Evolutionary conservation across 1,140 invertebrate species (phyloP).

Genomic region (Theocolax elegans): DNA sequence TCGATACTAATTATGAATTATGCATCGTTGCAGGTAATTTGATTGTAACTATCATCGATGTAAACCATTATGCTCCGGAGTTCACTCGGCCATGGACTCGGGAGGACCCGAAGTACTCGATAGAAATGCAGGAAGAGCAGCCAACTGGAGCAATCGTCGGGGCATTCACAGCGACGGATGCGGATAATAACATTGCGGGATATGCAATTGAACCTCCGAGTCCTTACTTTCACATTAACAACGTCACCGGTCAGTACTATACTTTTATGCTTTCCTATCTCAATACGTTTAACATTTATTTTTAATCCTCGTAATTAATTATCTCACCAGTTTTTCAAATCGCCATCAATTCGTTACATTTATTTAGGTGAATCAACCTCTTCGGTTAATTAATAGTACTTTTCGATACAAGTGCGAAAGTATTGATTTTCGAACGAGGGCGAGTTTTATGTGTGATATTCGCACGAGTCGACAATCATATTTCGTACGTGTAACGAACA

Average conservation of each 20-base stretch:
- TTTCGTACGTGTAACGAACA: too few relatives aligned
- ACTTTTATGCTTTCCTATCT: neutral
- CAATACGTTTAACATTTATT: too few relatives aligned
- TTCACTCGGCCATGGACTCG: constrained; percentile 80
- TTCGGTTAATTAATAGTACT: too few relatives aligned
- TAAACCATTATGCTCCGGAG: constrained; percentile 74
- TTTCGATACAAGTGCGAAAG: too few relatives aligned
- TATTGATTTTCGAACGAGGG: too few relatives aligned
- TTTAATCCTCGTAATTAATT: too few relatives aligned
- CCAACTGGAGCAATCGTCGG: constrained; percentile 82
- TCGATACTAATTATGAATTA: too few relatives aligned
- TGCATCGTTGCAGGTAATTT: constrained; percentile 72
- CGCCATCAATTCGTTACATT: too few relatives aligned
- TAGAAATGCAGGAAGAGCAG: constrained; percentile 85
- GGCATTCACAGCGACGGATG: constrained; percentile 84
- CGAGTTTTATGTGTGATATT: too few relatives aligned
- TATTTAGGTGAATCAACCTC: too few relatives aligned
- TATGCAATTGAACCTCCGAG: constrained; percentile 79
- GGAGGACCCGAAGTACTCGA: constrained; percentile 74
- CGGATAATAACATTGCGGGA: constrained; percentile 83
- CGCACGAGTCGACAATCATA: too few relatives aligned
- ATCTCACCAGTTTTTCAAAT: too few relatives aligned
- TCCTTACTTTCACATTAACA: constrained; percentile 83
- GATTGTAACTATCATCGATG: constrained; percentile 88
- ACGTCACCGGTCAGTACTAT: constrained; percentile 71